phyloP scores from a whole-genome alignment of 2,888 invertebrate genomes.

The Orchestes rusci region DNA sequence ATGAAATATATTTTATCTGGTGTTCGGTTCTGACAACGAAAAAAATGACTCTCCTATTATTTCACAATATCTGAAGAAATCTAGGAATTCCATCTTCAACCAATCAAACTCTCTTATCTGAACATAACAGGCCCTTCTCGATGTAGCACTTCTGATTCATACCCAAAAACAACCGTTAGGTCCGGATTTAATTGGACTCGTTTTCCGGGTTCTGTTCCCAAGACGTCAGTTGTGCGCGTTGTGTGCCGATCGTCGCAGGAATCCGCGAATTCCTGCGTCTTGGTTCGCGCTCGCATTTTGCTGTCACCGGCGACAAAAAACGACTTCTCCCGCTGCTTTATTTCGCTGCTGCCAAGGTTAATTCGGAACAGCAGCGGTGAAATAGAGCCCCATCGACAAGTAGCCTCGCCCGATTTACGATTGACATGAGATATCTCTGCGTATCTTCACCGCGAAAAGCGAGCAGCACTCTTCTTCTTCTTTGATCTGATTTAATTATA shows the following conservation, averaged over 20 bases:
- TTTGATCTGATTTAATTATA: constrained; percentile 13
- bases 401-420: constrained; percentile 22
- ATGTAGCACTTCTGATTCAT: background rate
- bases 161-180: constrained; percentile 4
- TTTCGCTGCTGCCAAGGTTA: constrained; percentile 45
- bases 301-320: constrained; percentile 40
- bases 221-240: constrained; percentile 8
- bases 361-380: constrained; percentile 40
- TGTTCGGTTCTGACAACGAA: too few species aligned
- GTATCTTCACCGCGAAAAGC: constrained; percentile 10
- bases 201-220: constrained; percentile 18
- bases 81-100: too few species aligned
- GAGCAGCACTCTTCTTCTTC: constrained; percentile 5
- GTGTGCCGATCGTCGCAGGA: constrained; percentile 13
- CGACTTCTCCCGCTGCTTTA: constrained; percentile 39
- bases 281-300: constrained; percentile 39
- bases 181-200: constrained; percentile 8
- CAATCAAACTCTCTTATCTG: too few species aligned
- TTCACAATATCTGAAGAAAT: too few species aligned
- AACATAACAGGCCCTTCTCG: too few species aligned
- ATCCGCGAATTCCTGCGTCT: constrained; percentile 18
- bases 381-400: constrained; percentile 41
- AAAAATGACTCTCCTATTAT: too few species aligned
- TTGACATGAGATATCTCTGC: constrained; percentile 21
- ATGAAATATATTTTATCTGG: too few species aligned